These are phyloP conservation scores for Sinella curviseta DNA, from an alignment of 1,140 invertebrate species.

Conservation along the genomic window DNA sequence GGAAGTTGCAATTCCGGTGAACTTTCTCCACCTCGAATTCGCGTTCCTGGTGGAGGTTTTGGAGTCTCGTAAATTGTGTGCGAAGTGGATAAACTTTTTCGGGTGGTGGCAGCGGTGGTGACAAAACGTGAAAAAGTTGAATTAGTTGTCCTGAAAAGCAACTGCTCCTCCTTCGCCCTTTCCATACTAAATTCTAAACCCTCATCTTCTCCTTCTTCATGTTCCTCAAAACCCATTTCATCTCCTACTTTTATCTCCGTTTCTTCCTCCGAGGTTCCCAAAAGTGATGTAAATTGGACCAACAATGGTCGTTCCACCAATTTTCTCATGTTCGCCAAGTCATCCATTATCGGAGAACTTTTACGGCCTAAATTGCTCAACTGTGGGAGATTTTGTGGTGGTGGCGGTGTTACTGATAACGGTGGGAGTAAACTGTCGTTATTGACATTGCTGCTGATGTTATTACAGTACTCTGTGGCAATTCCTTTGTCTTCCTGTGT, in stretches of 20 bases:
- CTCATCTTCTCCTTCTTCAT: too few species aligned
- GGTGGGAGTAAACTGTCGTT: neutral
- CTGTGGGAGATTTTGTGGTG: neutral
- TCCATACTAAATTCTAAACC: too few species aligned
- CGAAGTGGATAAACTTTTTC: neutral
- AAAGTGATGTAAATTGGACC: neutral
- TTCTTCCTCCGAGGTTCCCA: too few species aligned
- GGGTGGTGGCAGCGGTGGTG: neutral
- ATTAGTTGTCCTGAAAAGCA: too few species aligned
- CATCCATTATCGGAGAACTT: neutral
- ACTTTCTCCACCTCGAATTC: too few species aligned
- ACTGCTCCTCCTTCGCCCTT: too few species aligned
- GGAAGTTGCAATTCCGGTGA: too few species aligned
- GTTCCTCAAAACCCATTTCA: too few species aligned
- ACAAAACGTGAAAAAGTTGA: neutral
- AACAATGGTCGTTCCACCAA: constrained; percentile 4
- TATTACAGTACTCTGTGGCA: neutral
- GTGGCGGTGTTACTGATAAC: neutral
- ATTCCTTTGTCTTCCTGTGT: neutral
- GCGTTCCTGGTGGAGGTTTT: too few species aligned
- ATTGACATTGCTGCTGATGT: neutral
- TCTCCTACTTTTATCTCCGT: too few species aligned
- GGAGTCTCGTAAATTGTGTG: neutral
- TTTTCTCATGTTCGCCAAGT: neutral
- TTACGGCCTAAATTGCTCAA: neutral